Conservation (phyloP, 2,113 vertebrate species). For the Hyaena hyaena region DNA sequence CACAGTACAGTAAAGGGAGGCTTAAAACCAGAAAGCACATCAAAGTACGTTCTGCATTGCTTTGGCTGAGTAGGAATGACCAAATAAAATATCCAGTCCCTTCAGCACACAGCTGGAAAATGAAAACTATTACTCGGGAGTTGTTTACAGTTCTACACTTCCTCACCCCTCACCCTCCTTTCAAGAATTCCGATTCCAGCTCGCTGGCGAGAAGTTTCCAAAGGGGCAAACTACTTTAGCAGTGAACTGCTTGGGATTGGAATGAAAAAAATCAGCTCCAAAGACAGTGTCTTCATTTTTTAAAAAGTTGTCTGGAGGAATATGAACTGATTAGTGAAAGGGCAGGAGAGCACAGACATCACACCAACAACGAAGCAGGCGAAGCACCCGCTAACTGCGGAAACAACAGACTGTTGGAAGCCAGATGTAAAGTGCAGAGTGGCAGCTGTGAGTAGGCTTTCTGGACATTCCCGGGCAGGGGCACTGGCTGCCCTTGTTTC, state of each 20-base stretch:
- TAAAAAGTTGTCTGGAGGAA: neutral
- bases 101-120: neutral
- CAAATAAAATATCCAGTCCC: neutral
- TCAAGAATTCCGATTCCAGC: constrained; percentile 59
- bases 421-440: constrained; percentile 75
- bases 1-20: neutral
- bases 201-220: constrained; percentile 5
- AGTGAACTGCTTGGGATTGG: neutral
- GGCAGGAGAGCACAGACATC: constrained; percentile 79
- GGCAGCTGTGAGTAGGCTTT: constrained; percentile 79
- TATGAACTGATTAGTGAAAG: constrained; percentile 69
- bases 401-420: constrained; percentile 69
- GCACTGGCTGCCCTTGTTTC: constrained; percentile 1
- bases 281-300: neutral
- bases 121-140: neutral
- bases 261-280: neutral
- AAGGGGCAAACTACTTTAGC: neutral
- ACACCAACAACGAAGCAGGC: constrained; percentile 84
- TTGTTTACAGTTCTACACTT: neutral
- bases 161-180: neutral
- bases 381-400: constrained; percentile 81
- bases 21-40: constrained; percentile 53
- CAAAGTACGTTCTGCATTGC: neutral
- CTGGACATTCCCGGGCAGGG: constrained; percentile 62
- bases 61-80: neutral